Evolutionary conservation across 2,113 vertebrate genomes (phyloP).

Genomic region (Fulica atra): DNA sequence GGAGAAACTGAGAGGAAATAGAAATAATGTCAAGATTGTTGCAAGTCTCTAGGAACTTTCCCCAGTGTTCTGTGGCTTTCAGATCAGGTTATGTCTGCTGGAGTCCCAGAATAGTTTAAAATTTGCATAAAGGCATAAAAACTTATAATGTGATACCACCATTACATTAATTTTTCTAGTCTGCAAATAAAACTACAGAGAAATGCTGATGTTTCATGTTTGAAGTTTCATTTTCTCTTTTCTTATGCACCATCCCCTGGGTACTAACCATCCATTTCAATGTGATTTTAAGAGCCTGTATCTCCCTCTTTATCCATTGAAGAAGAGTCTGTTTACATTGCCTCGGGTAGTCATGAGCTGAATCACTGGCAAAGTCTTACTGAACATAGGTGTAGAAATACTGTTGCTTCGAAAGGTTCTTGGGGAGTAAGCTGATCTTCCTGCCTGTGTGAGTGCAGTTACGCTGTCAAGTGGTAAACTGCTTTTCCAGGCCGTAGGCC

Average conservation of each 20-base stretch:
- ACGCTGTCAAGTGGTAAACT: background rate
- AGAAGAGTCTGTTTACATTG: background rate
- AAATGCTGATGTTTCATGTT: accelerated
- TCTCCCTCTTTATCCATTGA: background rate
- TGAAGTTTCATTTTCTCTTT: background rate
- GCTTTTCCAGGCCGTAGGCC: background rate
- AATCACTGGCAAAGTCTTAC: background rate
- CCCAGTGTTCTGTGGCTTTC: background rate
- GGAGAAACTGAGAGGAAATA: background rate
- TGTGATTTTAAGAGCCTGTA: background rate
- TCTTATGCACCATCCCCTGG: accelerated
- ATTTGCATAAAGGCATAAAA: background rate
- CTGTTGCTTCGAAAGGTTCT: background rate
- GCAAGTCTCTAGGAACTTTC: background rate
- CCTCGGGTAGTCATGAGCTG: background rate
- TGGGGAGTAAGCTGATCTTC: background rate
- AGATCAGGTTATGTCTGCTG: background rate
- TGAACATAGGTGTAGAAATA: background rate
- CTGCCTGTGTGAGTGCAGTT: background rate
- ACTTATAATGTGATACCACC: background rate
- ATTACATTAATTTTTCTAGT: background rate
- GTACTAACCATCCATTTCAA: background rate
- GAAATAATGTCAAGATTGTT: background rate
- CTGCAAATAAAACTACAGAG: background rate
- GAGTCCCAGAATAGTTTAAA: background rate